phyloP scores from a whole-genome alignment of 2,797 vertebrate species.

The Sebastes wilsoni region DNA sequence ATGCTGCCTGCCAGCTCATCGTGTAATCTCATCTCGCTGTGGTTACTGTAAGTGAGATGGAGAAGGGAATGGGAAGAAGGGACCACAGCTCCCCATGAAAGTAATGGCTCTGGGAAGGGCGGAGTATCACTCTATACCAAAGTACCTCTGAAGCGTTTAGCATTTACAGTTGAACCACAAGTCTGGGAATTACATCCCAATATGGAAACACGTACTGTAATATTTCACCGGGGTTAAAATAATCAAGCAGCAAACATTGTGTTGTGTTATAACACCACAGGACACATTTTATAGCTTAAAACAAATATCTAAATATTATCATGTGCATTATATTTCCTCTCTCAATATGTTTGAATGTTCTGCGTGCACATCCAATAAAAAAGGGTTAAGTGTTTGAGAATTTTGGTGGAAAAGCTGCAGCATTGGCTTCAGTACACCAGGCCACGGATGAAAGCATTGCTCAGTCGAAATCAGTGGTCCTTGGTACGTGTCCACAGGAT shows the following conservation, averaged over 20 bases:
- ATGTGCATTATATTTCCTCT: neutral
- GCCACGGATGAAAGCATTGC: neutral
- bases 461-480: neutral
- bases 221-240: constrained; percentile 9
- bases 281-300: neutral
- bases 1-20: constrained; percentile 64
- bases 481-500: too few relatives aligned
- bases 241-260: neutral
- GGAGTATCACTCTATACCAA: constrained; percentile 29
- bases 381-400: neutral
- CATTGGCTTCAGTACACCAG: neutral
- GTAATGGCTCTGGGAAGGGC: constrained; percentile 69
- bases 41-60: constrained; percentile 75
- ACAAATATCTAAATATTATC: neutral
- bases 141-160: constrained; percentile 43
- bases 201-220: constrained; percentile 40
- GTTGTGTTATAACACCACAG: neutral
- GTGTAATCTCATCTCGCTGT: constrained; percentile 70
- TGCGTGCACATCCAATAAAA: neutral
- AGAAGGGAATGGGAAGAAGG: constrained; percentile 60
- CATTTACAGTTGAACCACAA: constrained; percentile 55
- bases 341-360: neutral
- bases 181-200: constrained; percentile 52
- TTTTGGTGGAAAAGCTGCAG: neutral
- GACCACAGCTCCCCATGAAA: constrained; percentile 57